Percentiles rank a stretch among this genome's conserved stretches.
Conservation (phyloP, 2,888 invertebrate species). For the Tillus elongatus region DNA sequence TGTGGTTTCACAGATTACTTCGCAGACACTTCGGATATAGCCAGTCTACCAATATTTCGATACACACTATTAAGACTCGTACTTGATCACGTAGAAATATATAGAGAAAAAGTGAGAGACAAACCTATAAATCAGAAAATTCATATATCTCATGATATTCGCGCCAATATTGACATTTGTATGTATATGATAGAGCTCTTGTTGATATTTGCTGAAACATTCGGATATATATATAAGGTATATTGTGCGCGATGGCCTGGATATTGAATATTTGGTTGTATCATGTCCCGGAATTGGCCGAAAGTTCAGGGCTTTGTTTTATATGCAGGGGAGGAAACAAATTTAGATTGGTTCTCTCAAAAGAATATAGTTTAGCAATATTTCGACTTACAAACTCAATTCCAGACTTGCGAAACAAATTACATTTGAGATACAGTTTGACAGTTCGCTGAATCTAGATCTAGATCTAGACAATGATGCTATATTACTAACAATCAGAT, state of each 20-base stretch:
- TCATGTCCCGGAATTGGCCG: slow-evolving; percentile 28
- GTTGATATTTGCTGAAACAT: slow-evolving; percentile 4
- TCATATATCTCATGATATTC: no score
- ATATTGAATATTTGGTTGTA: slow-evolving; percentile 30
- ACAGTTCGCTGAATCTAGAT: slow-evolving; percentile 28
- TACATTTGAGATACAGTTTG: slow-evolving; percentile 35
- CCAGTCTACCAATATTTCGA: no score
- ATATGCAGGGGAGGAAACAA: slow-evolving; percentile 29
- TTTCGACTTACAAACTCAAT: slow-evolving; percentile 34
- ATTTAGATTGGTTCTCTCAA: slow-evolving; percentile 32
- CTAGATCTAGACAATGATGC: no score
- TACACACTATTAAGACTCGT: no score
- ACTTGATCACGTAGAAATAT: no score
- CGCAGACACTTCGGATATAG: no score
- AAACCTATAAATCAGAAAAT: no score
- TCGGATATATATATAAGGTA: slow-evolving; percentile 5
- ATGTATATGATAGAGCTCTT: slow-evolving; percentile 2
- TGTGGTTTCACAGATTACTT: no score
- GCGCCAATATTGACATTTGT: background rate
- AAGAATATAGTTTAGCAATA: slow-evolving; percentile 35
- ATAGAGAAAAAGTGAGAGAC: no score
- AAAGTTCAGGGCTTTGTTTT: slow-evolving; percentile 30
- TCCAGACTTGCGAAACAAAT: slow-evolving; percentile 34
- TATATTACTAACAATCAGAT: no score
- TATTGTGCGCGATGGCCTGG: slow-evolving; percentile 13